These are phyloP conservation scores for Eucera pruinosa DNA, from an alignment of 2,888 invertebrate species.

Conservation along the genomic window DNA sequence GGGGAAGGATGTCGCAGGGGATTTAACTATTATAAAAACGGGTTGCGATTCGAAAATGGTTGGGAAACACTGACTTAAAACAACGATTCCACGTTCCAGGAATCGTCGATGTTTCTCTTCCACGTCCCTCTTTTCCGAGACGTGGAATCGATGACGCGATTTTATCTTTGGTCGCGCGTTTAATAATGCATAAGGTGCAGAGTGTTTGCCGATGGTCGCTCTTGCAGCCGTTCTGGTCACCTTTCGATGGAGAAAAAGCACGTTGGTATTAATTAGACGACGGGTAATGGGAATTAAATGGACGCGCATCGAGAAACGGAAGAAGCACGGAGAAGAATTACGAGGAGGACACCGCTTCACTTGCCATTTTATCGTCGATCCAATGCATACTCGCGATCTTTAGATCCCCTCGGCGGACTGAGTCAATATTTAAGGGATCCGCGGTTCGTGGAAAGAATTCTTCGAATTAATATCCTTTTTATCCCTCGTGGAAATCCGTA, in stretches of 20 bases:
- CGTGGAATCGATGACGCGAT: slow-evolving; percentile 32
- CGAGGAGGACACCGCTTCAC: slow-evolving; percentile 57
- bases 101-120: not conserved
- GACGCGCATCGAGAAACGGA: slow-evolving; percentile 64
- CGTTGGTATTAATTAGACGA: slow-evolving; percentile 77
- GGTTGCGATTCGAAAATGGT: too few species aligned
- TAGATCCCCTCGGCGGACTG: slow-evolving; percentile 61
- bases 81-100: not conserved
- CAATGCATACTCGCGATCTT: slow-evolving; percentile 52
- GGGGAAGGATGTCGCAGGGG: too few species aligned
- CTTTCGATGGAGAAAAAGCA: slow-evolving; percentile 47
- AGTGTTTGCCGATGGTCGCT: slow-evolving; percentile 36
- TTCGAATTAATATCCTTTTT: slow-evolving; percentile 61
- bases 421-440: slow-evolving; percentile 77
- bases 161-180: slow-evolving; percentile 28
- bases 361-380: slow-evolving; percentile 58
- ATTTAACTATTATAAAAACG: too few species aligned
- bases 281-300: slow-evolving; percentile 77
- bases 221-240: slow-evolving; percentile 17
- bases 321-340: slow-evolving; percentile 27
- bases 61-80: too few species aligned
- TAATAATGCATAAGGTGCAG: slow-evolving; percentile 49
- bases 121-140: not conserved
- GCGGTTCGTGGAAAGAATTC: slow-evolving; percentile 65
- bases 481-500: slow-evolving; percentile 23